These are phyloP conservation scores for Diarsia rubi DNA, from an alignment of 2,888 invertebrate genomes.

Conservation along the genomic window DNA sequence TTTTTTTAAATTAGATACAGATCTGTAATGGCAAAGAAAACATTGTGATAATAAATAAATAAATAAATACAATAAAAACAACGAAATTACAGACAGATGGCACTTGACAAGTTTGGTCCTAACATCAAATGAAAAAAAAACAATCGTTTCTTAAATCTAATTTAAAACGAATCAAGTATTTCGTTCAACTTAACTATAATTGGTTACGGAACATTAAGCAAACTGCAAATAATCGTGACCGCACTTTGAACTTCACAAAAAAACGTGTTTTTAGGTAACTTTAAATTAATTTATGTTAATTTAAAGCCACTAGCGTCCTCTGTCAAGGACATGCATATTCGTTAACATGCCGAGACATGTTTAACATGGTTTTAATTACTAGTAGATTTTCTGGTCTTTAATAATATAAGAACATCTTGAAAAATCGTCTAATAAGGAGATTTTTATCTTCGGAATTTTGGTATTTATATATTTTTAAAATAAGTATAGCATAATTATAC, in stretches of 20 bases:
- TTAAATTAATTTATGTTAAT: conserved; percentile 17
- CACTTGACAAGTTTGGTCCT: neutral
- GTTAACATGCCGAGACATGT: neutral
- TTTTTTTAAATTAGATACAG: no score
- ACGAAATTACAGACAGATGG: no score
- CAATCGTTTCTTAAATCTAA: conserved; percentile 1
- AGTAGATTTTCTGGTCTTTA: conserved; percentile 11
- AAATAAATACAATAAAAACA: no score
- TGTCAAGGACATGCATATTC: conserved; percentile 35
- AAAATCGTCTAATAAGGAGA: neutral
- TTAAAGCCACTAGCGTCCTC: neutral
- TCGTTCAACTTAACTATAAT: conserved; percentile 31
- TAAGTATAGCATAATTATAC: no score
- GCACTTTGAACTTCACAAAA: conserved; percentile 53
- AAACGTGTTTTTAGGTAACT: neutral
- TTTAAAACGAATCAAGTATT: conserved; percentile 15
- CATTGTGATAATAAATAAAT: no score
- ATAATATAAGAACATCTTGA: neutral
- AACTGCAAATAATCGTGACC: conserved; percentile 46
- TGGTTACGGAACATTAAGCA: conserved; percentile 34
- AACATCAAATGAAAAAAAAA: neutral
- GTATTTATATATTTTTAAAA: neutral
- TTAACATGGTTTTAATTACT: neutral
- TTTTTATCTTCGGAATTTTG: neutral
- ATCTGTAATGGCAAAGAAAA: no score